phyloP scores from a whole-genome alignment of 2,888 invertebrate species.

The Sinelater perroti region DNA sequence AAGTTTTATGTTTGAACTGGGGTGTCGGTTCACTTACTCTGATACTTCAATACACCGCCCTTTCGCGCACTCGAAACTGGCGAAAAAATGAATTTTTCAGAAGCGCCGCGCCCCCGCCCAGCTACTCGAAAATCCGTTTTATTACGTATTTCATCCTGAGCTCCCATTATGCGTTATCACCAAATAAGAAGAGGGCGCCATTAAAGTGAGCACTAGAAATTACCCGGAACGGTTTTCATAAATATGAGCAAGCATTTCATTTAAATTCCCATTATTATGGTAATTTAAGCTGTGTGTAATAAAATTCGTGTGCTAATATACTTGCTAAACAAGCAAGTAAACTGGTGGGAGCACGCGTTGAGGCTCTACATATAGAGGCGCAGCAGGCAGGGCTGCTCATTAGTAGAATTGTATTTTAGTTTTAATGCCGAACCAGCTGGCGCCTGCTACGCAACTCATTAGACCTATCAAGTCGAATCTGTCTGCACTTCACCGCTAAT shows the following conservation, averaged over 20 bases:
- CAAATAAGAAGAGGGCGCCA: slow-evolving; percentile 5
- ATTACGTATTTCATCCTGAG: slow-evolving; percentile 2
- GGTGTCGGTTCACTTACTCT: slow-evolving; percentile 12
- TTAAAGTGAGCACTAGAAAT: slow-evolving; percentile 15
- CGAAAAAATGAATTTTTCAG: not conserved
- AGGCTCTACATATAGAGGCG: slow-evolving; percentile 22
- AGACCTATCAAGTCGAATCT: slow-evolving; percentile 31
- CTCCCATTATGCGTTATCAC: slow-evolving; percentile 3
- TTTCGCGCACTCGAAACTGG: too few species aligned
- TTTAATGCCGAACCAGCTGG: slow-evolving; percentile 38
- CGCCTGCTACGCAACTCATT: slow-evolving; percentile 34
- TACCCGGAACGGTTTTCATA: slow-evolving; percentile 26
- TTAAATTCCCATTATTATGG: slow-evolving; percentile 36
- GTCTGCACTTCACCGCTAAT: slow-evolving; percentile 24
- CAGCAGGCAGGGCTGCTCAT: slow-evolving; percentile 32
- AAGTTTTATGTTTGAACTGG: slow-evolving; percentile 10
- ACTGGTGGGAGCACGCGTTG: slow-evolving; percentile 27
- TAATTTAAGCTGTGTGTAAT: slow-evolving; percentile 34
- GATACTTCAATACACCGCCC: slow-evolving; percentile 10
- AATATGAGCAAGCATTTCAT: slow-evolving; percentile 28
- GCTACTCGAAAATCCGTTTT: not conserved
- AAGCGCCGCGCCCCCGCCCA: not conserved
- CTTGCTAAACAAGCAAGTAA: slow-evolving; percentile 35
- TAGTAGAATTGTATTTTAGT: slow-evolving; percentile 41
- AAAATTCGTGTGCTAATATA: slow-evolving; percentile 33